Percentiles rank a stretch among this genome's conserved stretches.
Conservation (phyloP, 2,113 vertebrate genomes). For the Nothoprocta pentlandii region DNA sequence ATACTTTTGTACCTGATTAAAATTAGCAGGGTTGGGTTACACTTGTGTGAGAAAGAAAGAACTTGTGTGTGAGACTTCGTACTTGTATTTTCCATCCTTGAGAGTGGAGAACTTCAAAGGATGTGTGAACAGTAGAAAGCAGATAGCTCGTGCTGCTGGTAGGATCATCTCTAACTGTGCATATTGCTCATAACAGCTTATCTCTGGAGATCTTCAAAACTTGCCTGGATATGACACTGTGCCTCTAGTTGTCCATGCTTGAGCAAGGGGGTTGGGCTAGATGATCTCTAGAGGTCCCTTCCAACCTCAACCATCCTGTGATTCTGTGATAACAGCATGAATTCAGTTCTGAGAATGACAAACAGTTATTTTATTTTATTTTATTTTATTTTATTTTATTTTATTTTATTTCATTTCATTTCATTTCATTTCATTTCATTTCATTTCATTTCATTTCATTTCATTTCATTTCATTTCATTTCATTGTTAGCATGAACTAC, state of each 20-base stretch:
- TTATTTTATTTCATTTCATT: not conserved
- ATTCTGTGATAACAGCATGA: not conserved
- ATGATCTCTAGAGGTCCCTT: too few species aligned
- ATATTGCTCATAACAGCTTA: not conserved
- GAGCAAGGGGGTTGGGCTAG: too few species aligned
- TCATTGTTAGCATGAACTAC: not conserved
- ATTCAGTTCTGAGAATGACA: not conserved
- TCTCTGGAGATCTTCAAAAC: too few species aligned
- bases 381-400: not conserved
- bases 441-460: not conserved
- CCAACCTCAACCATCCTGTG: too few species aligned
- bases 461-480: not conserved
- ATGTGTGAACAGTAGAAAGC: not conserved
- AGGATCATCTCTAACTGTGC: not conserved
- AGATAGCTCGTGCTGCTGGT: not conserved
- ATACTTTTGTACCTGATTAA: not conserved
- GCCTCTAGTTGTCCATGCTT: too few species aligned
- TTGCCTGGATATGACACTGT: too few species aligned
- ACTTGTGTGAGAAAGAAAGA: not conserved
- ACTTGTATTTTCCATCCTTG: not conserved
- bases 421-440: not conserved
- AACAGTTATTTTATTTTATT: not conserved
- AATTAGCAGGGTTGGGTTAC: not conserved
- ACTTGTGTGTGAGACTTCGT: not conserved
- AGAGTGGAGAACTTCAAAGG: not conserved